These are phyloP conservation scores for Sylvietta virens DNA, from an alignment of 2,113 vertebrate species.

Conservation along the genomic window DNA sequence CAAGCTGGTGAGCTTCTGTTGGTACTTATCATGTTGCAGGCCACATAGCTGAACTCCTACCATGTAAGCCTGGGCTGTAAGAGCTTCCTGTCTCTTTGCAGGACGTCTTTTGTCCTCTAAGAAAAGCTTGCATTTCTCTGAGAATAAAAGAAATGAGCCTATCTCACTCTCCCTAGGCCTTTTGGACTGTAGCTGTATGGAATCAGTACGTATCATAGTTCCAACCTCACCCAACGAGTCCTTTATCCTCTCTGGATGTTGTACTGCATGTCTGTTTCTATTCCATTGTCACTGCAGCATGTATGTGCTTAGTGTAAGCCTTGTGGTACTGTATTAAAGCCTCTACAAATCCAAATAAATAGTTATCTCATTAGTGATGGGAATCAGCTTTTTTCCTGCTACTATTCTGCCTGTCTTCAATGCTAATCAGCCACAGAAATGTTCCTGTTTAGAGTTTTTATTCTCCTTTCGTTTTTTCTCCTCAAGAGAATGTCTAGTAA, in stretches of 20 bases:
- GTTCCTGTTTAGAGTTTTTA: neutral
- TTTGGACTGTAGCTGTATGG: neutral
- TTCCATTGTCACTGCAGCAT: neutral
- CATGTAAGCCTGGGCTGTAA: neutral
- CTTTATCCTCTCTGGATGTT: neutral
- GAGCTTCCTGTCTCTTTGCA: conserved; percentile 34
- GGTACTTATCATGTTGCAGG: neutral
- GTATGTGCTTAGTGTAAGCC: neutral
- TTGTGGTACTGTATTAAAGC: neutral
- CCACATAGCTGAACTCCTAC: conserved; percentile 30
- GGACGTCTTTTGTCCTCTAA: conserved; percentile 29
- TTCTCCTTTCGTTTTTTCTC: neutral
- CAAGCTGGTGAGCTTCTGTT: neutral
- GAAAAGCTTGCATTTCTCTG: conserved; percentile 22
- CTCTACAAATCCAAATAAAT: neutral
- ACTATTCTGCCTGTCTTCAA: neutral
- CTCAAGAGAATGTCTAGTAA: neutral
- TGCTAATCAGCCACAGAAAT: neutral
- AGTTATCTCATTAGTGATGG: neutral
- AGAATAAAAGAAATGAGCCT: conserved; percentile 41
- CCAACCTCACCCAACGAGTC: neutral
- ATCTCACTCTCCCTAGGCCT: neutral
- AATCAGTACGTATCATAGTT: neutral
- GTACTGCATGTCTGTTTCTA: neutral
- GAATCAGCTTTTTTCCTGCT: neutral